Evolutionary conservation across 1,140 invertebrate species (phyloP).

Genomic region (Andricus grossulariae): DNA sequence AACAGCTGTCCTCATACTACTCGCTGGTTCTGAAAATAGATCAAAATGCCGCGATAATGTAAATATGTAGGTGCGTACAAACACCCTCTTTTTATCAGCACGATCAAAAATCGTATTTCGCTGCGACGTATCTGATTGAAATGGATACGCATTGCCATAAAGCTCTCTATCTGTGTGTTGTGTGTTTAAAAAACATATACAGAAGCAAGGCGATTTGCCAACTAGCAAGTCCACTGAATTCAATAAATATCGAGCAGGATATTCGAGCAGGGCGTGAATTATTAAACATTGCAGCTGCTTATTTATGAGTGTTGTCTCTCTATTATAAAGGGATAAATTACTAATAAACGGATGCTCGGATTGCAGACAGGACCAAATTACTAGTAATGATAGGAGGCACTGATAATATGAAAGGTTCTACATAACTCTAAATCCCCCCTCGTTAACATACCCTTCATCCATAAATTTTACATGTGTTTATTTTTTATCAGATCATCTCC

Average conservation of each 20-base stretch:
- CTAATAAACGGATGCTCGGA: background rate
- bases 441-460: too few relatives aligned
- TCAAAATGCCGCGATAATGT: background rate
- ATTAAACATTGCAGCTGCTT: constrained; percentile 11
- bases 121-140: constrained; percentile 12
- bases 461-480: too few relatives aligned
- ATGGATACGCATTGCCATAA: constrained; percentile 20
- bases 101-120: constrained; percentile 19
- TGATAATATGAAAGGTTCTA: background rate
- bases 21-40: background rate
- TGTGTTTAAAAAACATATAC: constrained; percentile 3
- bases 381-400: background rate
- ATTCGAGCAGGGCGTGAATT: constrained; percentile 10
- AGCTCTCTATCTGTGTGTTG: background rate
- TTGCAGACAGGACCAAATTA: constrained; percentile 1
- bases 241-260: constrained; percentile 16
- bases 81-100: background rate
- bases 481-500: too few relatives aligned
- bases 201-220: background rate
- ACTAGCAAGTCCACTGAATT: constrained; percentile 4
- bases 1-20: too few relatives aligned
- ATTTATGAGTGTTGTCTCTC: background rate
- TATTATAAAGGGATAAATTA: constrained; percentile 12
- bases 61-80: background rate
- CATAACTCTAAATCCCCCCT: background rate